Percentiles rank a stretch among this genome's conserved stretches.
Evolutionary conservation across 2,888 invertebrate genomes (phyloP).

Genomic region (Heliconius erato): DNA sequence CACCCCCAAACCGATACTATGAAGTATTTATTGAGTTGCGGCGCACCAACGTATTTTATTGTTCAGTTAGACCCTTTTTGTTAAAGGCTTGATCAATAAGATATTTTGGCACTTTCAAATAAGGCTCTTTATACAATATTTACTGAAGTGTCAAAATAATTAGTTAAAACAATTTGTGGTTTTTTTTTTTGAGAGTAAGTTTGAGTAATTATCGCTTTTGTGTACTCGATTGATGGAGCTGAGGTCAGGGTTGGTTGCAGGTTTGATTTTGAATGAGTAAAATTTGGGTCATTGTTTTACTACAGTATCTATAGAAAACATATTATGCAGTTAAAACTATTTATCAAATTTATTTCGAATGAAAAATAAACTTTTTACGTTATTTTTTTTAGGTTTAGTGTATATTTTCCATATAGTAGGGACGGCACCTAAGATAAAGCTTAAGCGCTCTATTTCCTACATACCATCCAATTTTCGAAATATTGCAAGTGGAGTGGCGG

Average conservation of each 20-base stretch:
- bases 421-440: neutral
- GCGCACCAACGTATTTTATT: conserved; percentile 83
- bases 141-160: conserved; percentile 74
- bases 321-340: neutral
- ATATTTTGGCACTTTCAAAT: conserved; percentile 52
- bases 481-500: neutral
- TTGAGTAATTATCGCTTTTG: conserved; percentile 40
- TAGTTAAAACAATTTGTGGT: conserved; percentile 67
- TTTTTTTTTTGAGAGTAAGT: conserved; percentile 39
- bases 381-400: too few species aligned
- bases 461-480: neutral
- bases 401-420: neutral
- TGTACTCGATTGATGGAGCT: conserved; percentile 22
- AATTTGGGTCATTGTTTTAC: neutral
- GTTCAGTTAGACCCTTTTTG: conserved; percentile 77
- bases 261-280: conserved; percentile 14
- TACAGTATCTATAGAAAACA: neutral
- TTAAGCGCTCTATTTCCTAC: too few species aligned
- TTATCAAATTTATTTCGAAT: neutral
- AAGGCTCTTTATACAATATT: conserved; percentile 54
- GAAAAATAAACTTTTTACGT: neutral
- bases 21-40: conserved; percentile 86
- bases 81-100: conserved; percentile 55
- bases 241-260: conserved; percentile 6
- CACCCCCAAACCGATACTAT: conserved; percentile 82